Percentiles rank a stretch among this genome's conserved stretches.
phyloP scores from a whole-genome alignment of 2,797 vertebrate genomes.

The Rhabdophis nuchalis region DNA sequence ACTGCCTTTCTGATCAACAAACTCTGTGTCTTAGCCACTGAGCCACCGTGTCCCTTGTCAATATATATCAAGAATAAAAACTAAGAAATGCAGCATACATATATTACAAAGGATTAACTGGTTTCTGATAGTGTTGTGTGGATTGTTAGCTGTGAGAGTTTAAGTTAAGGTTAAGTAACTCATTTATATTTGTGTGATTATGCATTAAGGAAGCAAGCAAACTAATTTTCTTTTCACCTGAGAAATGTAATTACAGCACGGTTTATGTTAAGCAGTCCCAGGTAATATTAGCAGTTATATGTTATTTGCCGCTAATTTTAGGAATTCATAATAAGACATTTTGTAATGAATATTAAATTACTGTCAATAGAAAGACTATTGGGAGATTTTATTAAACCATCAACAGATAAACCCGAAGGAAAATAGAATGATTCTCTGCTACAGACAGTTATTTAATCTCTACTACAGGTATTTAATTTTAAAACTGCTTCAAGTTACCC shows the following conservation, averaged over 20 bases:
- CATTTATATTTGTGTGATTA: neutral
- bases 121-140: neutral
- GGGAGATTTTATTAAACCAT: slow-evolving; percentile 44
- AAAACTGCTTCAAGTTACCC: neutral
- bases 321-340: slow-evolving; percentile 19
- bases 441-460: slow-evolving; percentile 1
- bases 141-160: neutral
- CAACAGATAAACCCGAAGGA: slow-evolving; percentile 1
- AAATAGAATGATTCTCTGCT: slow-evolving; percentile 24
- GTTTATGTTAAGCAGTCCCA: slow-evolving; percentile 16
- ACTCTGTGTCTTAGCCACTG: no score
- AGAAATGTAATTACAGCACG: neutral
- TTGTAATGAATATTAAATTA: neutral
- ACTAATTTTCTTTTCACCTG: neutral
- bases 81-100: neutral
- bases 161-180: slow-evolving; percentile 10
- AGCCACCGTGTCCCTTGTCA: no score
- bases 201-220: neutral
- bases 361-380: slow-evolving; percentile 3
- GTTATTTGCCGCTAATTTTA: slow-evolving; percentile 32
- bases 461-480: slow-evolving; percentile 1
- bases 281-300: slow-evolving; percentile 19
- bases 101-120: neutral
- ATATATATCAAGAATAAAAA: slow-evolving; percentile 15
- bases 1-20: no score